phyloP scores from a whole-genome alignment of 64 coral and sea anemone species.

The Porites australiensis region DNA sequence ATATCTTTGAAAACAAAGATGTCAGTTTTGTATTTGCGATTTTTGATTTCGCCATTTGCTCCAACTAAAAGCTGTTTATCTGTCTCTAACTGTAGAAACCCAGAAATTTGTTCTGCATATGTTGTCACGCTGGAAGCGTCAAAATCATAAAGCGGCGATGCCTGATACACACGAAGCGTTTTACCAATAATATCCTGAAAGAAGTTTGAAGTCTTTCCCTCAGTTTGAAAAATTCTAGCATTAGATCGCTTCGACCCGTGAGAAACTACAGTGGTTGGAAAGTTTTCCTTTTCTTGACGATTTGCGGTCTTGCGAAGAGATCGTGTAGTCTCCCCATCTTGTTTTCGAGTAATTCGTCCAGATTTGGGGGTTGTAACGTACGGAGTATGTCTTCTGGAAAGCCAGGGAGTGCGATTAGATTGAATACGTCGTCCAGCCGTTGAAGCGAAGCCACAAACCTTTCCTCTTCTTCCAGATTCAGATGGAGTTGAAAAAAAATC shows the following conservation, averaged over 20 bases:
- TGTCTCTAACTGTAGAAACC: slow-evolving; percentile 55
- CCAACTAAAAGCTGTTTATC: slow-evolving; percentile 34
- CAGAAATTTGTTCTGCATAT: slow-evolving; percentile 55
- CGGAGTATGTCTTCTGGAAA: slow-evolving; percentile 75
- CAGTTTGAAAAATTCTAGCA: background rate
- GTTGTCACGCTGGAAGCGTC: slow-evolving; percentile 45
- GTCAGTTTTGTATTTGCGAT: slow-evolving; percentile 53
- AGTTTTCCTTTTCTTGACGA: background rate
- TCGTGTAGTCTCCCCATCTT: slow-evolving; percentile 3
- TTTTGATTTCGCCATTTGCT: slow-evolving; percentile 41
- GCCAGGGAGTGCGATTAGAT: slow-evolving; percentile 57
- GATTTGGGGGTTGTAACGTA: slow-evolving; percentile 82
- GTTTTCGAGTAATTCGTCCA: slow-evolving; percentile 51
- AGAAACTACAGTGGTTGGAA: background rate
- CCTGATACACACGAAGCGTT: slow-evolving; percentile 72
- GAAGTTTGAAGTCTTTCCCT: background rate
- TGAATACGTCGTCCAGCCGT: background rate
- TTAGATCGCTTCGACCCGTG: too few relatives aligned
- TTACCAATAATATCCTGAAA: slow-evolving; percentile 78
- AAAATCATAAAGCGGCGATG: slow-evolving; percentile 78
- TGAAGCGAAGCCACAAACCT: background rate
- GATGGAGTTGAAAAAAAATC: slow-evolving; percentile 27
- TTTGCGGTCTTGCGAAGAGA: background rate
- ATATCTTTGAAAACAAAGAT: slow-evolving; percentile 61
- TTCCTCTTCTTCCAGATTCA: background rate